These are phyloP conservation scores for Lasioglossum marginatum DNA, from an alignment of 2,888 invertebrate genomes.

Conservation along the genomic window DNA sequence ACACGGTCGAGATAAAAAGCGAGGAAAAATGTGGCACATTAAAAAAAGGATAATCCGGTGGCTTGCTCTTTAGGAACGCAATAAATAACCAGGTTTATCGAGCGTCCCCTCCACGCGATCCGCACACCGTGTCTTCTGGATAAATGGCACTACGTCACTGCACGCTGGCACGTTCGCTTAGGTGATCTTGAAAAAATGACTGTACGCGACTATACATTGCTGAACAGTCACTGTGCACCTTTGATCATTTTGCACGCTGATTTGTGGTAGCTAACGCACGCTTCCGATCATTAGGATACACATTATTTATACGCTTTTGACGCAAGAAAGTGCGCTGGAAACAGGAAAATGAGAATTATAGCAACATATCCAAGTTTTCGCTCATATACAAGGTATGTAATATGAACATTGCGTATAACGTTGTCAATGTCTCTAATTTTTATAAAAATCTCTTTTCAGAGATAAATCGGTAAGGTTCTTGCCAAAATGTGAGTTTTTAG, in stretches of 20 bases:
- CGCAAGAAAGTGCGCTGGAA: neutral
- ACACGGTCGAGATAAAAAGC: neutral
- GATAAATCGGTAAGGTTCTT: no score
- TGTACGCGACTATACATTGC: neutral
- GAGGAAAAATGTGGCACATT: neutral
- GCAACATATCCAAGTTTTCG: neutral
- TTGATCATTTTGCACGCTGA: constrained; percentile 5
- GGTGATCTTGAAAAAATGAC: constrained; percentile 18
- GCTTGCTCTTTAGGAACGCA: constrained; percentile 48
- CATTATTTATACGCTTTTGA: constrained; percentile 1
- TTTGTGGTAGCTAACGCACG: neutral
- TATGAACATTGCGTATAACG: neutral
- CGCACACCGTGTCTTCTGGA: constrained; percentile 57
- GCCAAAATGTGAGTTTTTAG: no score
- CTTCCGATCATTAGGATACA: neutral
- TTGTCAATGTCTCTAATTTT: no score
- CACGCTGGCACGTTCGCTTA: constrained; percentile 37
- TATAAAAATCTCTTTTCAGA: no score
- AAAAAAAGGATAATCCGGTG: constrained; percentile 16
- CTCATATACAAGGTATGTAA: neutral
- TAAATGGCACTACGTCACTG: constrained; percentile 51
- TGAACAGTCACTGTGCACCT: neutral
- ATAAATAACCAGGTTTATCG: constrained; percentile 64
- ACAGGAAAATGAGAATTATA: constrained; percentile 5
- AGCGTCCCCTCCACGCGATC: constrained; percentile 56